Evolutionary conservation across 2,888 invertebrate genomes (phyloP), one percentile per base, ranked within the genome.

Genomic region (Julus scandinavius): DNA sequence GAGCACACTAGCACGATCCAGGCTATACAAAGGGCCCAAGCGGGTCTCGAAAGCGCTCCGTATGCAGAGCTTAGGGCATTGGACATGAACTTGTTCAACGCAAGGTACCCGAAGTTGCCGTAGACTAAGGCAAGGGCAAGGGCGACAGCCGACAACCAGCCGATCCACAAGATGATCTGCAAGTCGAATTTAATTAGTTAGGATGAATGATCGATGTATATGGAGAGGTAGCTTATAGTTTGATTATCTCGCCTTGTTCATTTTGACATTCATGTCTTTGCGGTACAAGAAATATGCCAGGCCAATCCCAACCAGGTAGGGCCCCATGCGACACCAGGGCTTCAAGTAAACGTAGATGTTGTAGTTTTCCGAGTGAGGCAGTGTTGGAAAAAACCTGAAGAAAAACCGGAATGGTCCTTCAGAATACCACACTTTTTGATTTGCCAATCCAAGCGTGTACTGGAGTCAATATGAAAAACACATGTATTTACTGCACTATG

Each of bases 291-390:
- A 72, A 84, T 90, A 90, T 20, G 89, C 91, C 17, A 90, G 72
- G 3, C 87, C 63, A 17, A 91, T 90, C n/a, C 91, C 91, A 38
- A 90, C 88, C 40, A 91, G 86, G 87, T 90, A 91, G 29, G 91
- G 91, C 13, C 91, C 91, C 86, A 90, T 89, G 86, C 91, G 88
- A 87, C 90, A 90, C 49, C 90, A 91, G 0, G 91, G 90, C 87
- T 91, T 91, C 15, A 90, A 90, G 87, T 91, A 91, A 1, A 90
- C 90, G 89, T 87, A n/a, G 20, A 49, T 15, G 20, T 20, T 45
- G 45, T 80, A 80, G 5, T 9, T 45, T 17, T 40, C 6, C 41
- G 85, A 85, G 40, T 38, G 0, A 3, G 2, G 7, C 3, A 20
- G 5, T 49, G 40, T 7, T 20, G 85, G 85, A 41, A n/a, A 45